Evolutionary conservation across 2,797 vertebrate genomes (phyloP).

Genomic region (Brachyrhaphis roseni): DNA sequence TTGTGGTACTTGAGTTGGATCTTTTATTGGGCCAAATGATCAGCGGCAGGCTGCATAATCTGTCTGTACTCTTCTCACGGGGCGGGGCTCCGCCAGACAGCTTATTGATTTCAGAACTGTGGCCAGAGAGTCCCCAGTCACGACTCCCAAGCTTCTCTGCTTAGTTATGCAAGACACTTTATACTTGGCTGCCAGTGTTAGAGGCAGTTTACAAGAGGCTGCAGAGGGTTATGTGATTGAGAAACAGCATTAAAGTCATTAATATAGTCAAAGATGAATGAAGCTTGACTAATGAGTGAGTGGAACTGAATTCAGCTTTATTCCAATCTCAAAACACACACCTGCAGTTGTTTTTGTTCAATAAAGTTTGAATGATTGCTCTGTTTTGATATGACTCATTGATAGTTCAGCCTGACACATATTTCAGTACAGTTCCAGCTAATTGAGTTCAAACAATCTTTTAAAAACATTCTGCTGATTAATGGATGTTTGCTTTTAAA

Average conservation of each 20-base stretch:
- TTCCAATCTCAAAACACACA: not conserved
- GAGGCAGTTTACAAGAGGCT: conserved; percentile 24
- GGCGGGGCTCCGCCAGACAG: conserved; percentile 59
- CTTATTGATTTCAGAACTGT: conserved; percentile 76
- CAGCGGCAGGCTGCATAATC: conserved; percentile 75
- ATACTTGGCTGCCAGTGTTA: conserved; percentile 30
- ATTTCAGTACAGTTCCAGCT: no score
- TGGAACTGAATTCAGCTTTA: not conserved
- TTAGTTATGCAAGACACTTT: conserved; percentile 60
- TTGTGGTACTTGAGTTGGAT: conserved; percentile 67
- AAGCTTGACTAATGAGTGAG: not conserved
- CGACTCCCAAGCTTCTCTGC: conserved; percentile 65
- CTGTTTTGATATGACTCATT: no score
- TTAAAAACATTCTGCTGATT: no score
- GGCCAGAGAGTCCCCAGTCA: conserved; percentile 74
- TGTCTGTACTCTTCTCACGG: conserved; percentile 72
- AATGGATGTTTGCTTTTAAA: no score
- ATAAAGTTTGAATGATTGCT: not conserved
- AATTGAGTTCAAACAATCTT: no score
- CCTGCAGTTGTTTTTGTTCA: not conserved
- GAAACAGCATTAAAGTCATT: not conserved
- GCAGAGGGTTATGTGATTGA: not conserved
- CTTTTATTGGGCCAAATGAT: conserved; percentile 78
- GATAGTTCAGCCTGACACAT: no score
- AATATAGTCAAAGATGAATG: not conserved